Evolutionary conservation across 1,140 invertebrate genomes (phyloP), one percentile per base, ranked within the genome.

Genomic region (Solenopsis fugax): DNA sequence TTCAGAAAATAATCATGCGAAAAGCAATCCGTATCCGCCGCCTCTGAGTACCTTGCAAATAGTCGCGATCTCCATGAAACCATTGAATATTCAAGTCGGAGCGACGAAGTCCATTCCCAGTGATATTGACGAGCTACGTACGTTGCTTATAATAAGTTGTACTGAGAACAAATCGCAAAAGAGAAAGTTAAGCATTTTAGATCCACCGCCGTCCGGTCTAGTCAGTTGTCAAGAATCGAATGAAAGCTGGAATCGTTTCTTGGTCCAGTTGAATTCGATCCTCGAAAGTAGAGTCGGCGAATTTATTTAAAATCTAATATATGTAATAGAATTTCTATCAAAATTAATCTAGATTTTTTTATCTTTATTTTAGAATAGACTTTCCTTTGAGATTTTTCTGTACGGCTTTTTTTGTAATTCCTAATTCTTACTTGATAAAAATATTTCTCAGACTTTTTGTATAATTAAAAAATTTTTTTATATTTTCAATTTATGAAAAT

Each of bases 201-300:
- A 95, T 77, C 95, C 95, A 6, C 94, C 94, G 0, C 95, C 94
- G 5, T 93, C 94, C 2, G 93, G 93, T 18, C 34, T 95, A 10
- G 93, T 95, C 13, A 95, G 93, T 58, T 91, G 95, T 24, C 88
- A 94, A 24, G 94, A 95, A 45, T 95, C 94, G 0, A 95, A 93
- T 34, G 93, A 95, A 12, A 95, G 92, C 81, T 95, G 95, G 95
- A 94, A 93, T 82, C 89, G 92, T 21, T 96, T 96, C 86, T 84
- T 96, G 4, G 34, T 91, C 1, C 93, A 94, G 37, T 89, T 96
- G 6, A 95, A 95, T 81, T 93, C 90, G 0, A 95, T 96, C 65
- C 88, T 96, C 5, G 95, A 96, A 80, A 95, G 93, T 71, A 94
- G 94, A 87, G 88, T 86, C 18, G 95, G 92, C 24, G 91, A 94